Evolutionary conservation across 2,888 invertebrate genomes (phyloP).

Genomic region (Sialis fuliginosa): DNA sequence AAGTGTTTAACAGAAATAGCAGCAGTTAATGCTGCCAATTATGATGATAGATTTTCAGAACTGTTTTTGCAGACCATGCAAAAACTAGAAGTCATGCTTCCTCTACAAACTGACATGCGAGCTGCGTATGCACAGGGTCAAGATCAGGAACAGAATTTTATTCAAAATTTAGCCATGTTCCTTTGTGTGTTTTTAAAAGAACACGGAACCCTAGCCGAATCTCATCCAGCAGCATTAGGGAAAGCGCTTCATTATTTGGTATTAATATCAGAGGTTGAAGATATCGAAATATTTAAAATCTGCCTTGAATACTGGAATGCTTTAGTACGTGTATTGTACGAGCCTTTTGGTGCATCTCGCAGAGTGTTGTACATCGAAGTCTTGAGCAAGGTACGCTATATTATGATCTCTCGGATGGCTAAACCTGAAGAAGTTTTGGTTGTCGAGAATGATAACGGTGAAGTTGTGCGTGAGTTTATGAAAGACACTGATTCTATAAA

Average conservation of each 20-base stretch:
- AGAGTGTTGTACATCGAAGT: conserved; percentile 64
- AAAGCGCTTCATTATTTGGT: conserved; percentile 77
- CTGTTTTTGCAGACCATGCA: conserved; percentile 85
- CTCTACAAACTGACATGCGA: conserved; percentile 78
- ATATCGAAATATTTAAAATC: conserved; percentile 99
- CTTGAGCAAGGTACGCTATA: conserved; percentile 75
- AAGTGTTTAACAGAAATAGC: conserved; percentile 98
- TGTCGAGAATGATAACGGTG: conserved; percentile 99
- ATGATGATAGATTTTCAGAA: conserved; percentile 82
- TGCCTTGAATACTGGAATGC: conserved; percentile 98
- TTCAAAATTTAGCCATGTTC: conserved; percentile 95
- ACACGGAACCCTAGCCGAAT: conserved; percentile 79
- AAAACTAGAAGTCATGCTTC: conserved; percentile 83
- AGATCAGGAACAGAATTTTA: conserved; percentile 97
- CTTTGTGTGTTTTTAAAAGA: conserved; percentile 93
- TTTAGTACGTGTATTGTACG: conserved; percentile 80
- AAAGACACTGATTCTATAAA: conserved; percentile 99
- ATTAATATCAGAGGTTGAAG: conserved; percentile 93
- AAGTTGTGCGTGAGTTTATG: conserved; percentile 98
- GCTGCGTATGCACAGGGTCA: conserved; percentile 85
- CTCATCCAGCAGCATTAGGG: conserved; percentile 57
- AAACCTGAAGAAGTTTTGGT: conserved; percentile 99
- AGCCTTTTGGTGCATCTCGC: conserved; percentile 35
- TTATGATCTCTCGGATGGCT: conserved; percentile 99
- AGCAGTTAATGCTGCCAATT: conserved; percentile 72